phyloP scores from a whole-genome alignment of 2,888 invertebrate genomes.

The Pocota personata region DNA sequence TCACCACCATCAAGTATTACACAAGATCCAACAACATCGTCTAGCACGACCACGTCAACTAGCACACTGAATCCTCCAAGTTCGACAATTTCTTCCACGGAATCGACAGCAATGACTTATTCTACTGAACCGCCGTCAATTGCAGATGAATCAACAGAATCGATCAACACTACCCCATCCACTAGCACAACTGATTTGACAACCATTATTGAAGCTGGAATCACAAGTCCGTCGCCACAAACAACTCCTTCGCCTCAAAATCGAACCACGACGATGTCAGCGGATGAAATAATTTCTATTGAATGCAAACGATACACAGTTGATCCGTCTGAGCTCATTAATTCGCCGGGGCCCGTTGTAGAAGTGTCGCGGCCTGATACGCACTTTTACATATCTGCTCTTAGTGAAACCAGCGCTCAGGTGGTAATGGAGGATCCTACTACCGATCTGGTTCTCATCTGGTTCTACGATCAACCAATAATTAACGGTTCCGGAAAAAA shows the following conservation, averaged over 20 bases:
- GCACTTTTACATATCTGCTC: not conserved
- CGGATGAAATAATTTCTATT: slow-evolving; percentile 11
- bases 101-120: not conserved
- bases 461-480: slow-evolving; percentile 56
- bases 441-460: slow-evolving; percentile 39
- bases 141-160: not conserved
- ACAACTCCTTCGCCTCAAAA: slow-evolving; percentile 52
- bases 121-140: not conserved
- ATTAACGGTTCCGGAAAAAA: not conserved
- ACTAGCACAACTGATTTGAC: not conserved
- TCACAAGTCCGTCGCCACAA: not conserved
- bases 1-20: not conserved
- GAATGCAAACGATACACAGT: slow-evolving; percentile 11
- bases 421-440: not conserved
- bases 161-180: not conserved
- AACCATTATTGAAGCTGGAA: not conserved
- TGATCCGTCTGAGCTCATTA: not conserved
- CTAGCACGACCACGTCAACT: not conserved
- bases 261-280: slow-evolving; percentile 34
- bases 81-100: not conserved
- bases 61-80: not conserved
- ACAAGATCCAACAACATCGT: not conserved
- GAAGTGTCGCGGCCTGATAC: slow-evolving; percentile 44
- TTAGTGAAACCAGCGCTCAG: slow-evolving; percentile 8
- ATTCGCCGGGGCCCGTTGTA: not conserved